These are phyloP conservation scores for Sinocyclocheilus maitianheensis DNA, from an alignment of 2,113 vertebrate genomes.

Conservation along the genomic window DNA sequence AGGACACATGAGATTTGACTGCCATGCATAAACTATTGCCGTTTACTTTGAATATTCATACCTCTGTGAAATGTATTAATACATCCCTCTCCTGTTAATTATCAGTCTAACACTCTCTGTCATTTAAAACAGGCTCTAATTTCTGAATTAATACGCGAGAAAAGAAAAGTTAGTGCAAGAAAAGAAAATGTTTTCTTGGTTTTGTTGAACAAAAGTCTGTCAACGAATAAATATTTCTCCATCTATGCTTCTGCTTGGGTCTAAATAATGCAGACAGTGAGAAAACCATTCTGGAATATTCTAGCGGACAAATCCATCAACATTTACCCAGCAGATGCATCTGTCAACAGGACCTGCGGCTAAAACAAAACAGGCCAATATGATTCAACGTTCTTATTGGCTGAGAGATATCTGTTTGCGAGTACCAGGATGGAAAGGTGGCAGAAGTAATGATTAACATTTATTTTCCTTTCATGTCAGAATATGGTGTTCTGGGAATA, in stretches of 20 bases:
- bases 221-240: constrained; percentile 57
- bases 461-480: constrained; percentile 62
- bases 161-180: background rate
- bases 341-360: constrained; percentile 68
- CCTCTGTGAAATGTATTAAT: constrained; percentile 66
- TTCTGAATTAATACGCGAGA: background rate
- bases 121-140: constrained; percentile 10
- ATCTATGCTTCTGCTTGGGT: constrained; percentile 61
- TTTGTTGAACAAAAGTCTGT: background rate
- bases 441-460: constrained; percentile 69
- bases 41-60: constrained; percentile 78
- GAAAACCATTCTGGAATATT: constrained; percentile 65
- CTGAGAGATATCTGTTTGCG: constrained; percentile 54
- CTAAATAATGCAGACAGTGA: constrained; percentile 38
- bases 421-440: constrained; percentile 33
- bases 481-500: constrained; percentile 50
- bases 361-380: constrained; percentile 64
- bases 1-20: constrained; percentile 75
- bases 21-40: constrained; percentile 66
- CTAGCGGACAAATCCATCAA: constrained; percentile 75
- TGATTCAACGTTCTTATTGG: constrained; percentile 68
- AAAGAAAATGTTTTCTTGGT: background rate
- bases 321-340: constrained; percentile 74
- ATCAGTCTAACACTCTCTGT: constrained; percentile 59
- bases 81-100: constrained; percentile 67